These are phyloP conservation scores for Crambe crambe DNA, from an alignment of 37 sponge, comb jelly and placozoan species.

Conservation along the genomic window DNA sequence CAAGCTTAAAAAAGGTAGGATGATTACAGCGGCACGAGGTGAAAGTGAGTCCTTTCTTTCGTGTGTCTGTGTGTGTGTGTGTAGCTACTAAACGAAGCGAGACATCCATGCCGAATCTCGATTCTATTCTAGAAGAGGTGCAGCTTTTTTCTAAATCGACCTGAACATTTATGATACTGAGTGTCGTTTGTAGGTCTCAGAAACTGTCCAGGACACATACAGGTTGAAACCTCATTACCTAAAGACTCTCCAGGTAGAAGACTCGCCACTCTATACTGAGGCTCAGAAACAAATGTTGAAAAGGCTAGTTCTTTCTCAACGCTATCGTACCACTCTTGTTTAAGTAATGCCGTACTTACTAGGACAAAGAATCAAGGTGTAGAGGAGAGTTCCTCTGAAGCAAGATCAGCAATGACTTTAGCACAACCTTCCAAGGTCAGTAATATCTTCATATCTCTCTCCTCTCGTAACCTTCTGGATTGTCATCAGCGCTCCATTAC, in stretches of 20 bases:
- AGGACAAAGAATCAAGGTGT: neutral
- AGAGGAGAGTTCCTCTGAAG: neutral
- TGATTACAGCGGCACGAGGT: neutral
- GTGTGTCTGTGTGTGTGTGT: neutral
- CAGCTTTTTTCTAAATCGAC: neutral
- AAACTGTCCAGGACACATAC: neutral
- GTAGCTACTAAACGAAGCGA: conserved; percentile 60
- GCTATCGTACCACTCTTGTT: no score
- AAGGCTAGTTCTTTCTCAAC: conserved; percentile 24
- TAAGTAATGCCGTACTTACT: no score
- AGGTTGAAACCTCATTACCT: conserved; percentile 9
- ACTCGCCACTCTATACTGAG: conserved; percentile 70
- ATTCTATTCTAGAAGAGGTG: conserved; percentile 52
- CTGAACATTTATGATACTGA: neutral
- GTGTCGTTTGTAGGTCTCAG: conserved; percentile 29
- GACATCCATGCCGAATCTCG: conserved; percentile 36
- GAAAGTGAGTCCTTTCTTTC: neutral
- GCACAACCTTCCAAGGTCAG: neutral
- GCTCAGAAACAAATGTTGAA: conserved; percentile 53
- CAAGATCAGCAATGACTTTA: no score
- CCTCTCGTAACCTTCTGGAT: neutral
- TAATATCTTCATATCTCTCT: neutral
- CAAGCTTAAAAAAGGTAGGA: conserved; percentile 69
- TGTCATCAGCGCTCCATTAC: neutral
- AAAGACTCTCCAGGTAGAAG: conserved; percentile 35